phyloP scores from a whole-genome alignment of 2,888 invertebrate genomes.

The Xiphydria camelus region DNA sequence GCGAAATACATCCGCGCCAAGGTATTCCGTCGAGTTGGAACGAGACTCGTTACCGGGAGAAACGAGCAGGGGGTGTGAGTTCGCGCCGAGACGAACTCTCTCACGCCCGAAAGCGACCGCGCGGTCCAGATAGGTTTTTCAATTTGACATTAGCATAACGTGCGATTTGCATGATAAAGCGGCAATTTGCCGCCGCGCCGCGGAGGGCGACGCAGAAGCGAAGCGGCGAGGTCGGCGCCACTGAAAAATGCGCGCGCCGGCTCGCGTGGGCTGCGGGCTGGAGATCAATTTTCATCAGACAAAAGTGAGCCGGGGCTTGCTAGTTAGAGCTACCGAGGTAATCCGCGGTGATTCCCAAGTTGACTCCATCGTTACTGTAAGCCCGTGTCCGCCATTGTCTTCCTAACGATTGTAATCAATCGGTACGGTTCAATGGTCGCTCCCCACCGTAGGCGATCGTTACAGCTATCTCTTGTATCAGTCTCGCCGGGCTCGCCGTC shows the following conservation, averaged over 20 bases:
- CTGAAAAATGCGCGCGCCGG: slow-evolving; percentile 20
- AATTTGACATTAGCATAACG: slow-evolving; percentile 32
- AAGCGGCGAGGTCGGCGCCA: slow-evolving; percentile 4
- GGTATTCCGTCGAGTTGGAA: too few relatives aligned
- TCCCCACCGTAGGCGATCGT: slow-evolving; percentile 6
- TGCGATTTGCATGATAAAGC: slow-evolving; percentile 41
- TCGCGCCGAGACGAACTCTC: too few relatives aligned
- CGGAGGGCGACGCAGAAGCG: neutral
- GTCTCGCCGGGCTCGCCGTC: slow-evolving; percentile 26
- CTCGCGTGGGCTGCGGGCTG: slow-evolving; percentile 25
- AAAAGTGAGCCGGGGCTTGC: slow-evolving; percentile 28
- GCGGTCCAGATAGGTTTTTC: slow-evolving; percentile 30
- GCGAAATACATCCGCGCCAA: too few relatives aligned
- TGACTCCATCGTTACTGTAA: slow-evolving; percentile 38
- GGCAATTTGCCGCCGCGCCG: slow-evolving; percentile 22
- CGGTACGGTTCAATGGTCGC: slow-evolving; percentile 12
- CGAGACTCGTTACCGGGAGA: too few relatives aligned
- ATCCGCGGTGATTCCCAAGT: slow-evolving; percentile 34
- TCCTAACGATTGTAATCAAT: slow-evolving; percentile 40
- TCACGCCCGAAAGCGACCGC: too few relatives aligned
- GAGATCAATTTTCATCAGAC: slow-evolving; percentile 37
- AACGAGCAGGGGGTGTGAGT: too few relatives aligned
- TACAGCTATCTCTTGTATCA: slow-evolving; percentile 26
- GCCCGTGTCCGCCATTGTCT: slow-evolving; percentile 45
- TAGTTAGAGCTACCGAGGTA: slow-evolving; percentile 21